Evolutionary conservation across 2,113 vertebrate species (phyloP), one percentile per base, ranked within the genome.

Genomic region (Larimichthys crocea): DNA sequence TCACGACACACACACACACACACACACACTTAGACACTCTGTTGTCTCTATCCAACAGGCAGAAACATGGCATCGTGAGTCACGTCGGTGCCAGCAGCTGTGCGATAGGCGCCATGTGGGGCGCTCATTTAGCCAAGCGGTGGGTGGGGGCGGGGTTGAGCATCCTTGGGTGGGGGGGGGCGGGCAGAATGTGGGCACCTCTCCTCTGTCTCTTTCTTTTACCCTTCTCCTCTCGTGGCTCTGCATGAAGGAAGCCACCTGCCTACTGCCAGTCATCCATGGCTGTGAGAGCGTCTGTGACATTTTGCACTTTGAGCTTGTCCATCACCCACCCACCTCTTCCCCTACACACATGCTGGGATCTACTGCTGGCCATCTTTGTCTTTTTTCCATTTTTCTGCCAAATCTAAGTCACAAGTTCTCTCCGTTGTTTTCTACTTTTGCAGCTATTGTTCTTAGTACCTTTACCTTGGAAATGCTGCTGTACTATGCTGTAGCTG

Each of bases 61-160:
- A 80, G 66, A 84, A 82, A 71, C 83, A 79, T 76, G 81, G 87
- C 87, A 85, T 74, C 40, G 35, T 91, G 88, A 91, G 89, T 92
- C 92, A 92, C 68, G 71, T 86, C 84, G 61, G 55, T 19, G 86
- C 89, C 88, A 86, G 86, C 93, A 93, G 89, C 92, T 91, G 92
- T 87, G 90, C 86, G 78, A n/a, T 5, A 48, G 74, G 84, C 71
- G 42, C 89, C 85, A 89, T 89, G 89, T 83, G 80, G 87, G 87
- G 83, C 52, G n/a, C 86, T 88, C 57, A 63, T 84, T 80, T 16
- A 71, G 77, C 85, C 90, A 74, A 85, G 66, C 57, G 55, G 65
- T 74, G 86, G 64, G 76, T 59, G 63, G 64, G 66, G 69, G 61
- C 42, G 1, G 5, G 86, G 59, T 42, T 52, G 15, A 74, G 74